These are phyloP conservation scores for Melangyna quadrimaculata DNA, from an alignment of 2,888 invertebrate species.

Conservation along the genomic window DNA sequence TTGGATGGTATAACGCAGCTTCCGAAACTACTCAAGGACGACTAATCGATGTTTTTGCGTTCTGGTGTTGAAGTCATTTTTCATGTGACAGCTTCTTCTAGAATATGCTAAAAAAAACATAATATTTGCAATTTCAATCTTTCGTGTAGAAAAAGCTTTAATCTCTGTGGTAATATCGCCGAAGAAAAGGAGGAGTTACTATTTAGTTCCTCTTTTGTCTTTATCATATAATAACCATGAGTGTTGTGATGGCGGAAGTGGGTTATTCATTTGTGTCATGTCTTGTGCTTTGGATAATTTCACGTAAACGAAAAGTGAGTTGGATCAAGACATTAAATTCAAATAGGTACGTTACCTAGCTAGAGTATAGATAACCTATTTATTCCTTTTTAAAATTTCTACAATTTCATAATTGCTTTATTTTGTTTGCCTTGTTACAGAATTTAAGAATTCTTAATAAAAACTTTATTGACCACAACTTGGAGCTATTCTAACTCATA, in stretches of 20 bases:
- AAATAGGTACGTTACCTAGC: no score
- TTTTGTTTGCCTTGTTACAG: no score
- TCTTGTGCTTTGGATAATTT: neutral
- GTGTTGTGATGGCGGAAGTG: neutral
- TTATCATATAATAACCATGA: neutral
- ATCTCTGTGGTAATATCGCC: neutral
- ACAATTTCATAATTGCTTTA: no score
- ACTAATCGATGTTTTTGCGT: slow-evolving; percentile 63
- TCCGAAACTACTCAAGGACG: slow-evolving; percentile 34
- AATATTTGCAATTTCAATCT: neutral
- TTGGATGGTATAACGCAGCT: slow-evolving; percentile 30
- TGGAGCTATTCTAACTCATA: no score
- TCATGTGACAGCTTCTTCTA: slow-evolving; percentile 29
- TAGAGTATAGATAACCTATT: no score
- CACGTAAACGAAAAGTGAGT: neutral
- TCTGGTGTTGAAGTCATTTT: slow-evolving; percentile 60
- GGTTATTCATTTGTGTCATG: neutral
- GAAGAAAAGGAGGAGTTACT: neutral
- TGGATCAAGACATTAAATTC: neutral
- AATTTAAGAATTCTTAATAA: no score
- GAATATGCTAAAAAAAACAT: neutral
- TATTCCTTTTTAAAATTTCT: no score
- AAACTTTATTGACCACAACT: no score
- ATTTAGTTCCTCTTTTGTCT: neutral
- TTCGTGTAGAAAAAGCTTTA: neutral